Conservation (phyloP, 2,113 vertebrate species). For the Crotalus horridus region DNA sequence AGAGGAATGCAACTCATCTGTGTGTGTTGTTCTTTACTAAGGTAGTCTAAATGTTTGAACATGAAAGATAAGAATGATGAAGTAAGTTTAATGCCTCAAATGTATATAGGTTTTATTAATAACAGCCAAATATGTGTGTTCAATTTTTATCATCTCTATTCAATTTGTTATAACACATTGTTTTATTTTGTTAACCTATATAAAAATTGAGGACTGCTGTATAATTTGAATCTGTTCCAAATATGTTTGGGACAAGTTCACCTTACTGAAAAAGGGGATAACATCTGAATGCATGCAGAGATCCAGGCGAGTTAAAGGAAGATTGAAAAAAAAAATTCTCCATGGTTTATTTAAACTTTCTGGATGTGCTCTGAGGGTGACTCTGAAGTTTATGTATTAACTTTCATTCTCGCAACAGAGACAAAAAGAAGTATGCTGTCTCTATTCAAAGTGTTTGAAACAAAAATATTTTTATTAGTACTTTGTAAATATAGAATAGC, state of each 20-base stretch:
- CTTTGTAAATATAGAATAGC: slow-evolving; percentile 34
- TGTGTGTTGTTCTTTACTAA: not conserved
- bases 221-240: not conserved
- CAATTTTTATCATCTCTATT: not conserved
- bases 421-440: not conserved
- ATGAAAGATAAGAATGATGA: not conserved
- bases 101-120: not conserved
- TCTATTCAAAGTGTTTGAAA: not conserved
- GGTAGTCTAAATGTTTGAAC: not conserved
- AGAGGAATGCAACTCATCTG: not conserved
- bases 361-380: not conserved
- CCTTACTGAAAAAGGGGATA: not conserved
- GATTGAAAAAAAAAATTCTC: not conserved
- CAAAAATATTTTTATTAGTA: not conserved
- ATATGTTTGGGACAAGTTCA: not conserved
- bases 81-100: not conserved
- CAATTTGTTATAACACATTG: not conserved
- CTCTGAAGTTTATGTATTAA: not conserved
- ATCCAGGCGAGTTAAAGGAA: not conserved
- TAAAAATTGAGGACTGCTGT: not conserved
- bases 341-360: not conserved
- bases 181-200: not conserved
- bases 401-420: not conserved
- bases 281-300: not conserved
- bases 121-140: not conserved